These are phyloP conservation scores for Sebastes vulpes DNA, from an alignment of 2,797 vertebrate genomes.

Conservation along the genomic window DNA sequence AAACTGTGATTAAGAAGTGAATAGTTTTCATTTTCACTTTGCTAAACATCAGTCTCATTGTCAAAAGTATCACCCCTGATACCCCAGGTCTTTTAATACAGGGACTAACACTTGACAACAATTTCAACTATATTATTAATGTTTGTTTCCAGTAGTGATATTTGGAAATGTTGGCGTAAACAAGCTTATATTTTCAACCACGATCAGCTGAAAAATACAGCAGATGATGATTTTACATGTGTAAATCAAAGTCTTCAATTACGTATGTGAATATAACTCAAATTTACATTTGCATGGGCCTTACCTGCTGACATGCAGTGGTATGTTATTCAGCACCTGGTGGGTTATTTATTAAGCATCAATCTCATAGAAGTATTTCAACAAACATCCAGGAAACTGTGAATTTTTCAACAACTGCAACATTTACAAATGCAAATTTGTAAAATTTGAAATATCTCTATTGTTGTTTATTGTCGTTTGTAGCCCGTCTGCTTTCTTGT, in stretches of 20 bases:
- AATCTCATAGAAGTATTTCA: not conserved
- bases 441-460: too few species aligned
- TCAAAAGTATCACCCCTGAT: not conserved
- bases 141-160: not conserved
- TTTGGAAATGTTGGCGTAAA: not conserved
- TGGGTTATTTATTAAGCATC: not conserved
- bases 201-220: not conserved
- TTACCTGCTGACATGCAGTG: not conserved
- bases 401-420: too few species aligned
- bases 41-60: not conserved
- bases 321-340: not conserved
- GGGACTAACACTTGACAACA: not conserved
- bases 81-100: not conserved
- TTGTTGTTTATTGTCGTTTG: too few species aligned
- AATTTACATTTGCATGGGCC: not conserved
- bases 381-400: too few species aligned
- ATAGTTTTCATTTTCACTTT: not conserved
- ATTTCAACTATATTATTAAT: not conserved
- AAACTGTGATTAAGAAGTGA: not conserved
- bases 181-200: not conserved
- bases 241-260: not conserved
- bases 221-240: not conserved
- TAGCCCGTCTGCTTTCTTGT: too few species aligned
- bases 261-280: not conserved
- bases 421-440: too few species aligned